Evolutionary conservation across 2,888 invertebrate genomes (phyloP), one percentile per base, ranked within the genome.

Genomic region (Lampropteryx suffumata): DNA sequence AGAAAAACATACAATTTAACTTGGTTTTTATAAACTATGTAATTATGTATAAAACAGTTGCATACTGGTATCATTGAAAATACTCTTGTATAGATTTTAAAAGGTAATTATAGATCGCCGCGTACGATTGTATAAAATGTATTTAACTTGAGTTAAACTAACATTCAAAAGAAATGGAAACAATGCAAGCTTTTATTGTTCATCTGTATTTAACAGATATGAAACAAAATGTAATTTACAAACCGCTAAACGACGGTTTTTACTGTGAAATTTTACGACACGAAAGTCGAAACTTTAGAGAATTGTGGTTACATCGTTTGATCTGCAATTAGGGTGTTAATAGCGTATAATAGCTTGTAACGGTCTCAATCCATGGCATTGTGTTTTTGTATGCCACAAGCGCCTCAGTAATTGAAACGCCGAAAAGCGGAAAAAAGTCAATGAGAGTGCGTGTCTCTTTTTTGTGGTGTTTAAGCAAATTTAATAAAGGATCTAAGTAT

Each of bases 271-370:
- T 81, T 51, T 80, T 75, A 81, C 79, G 76, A 73, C 79, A 81
- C 83, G 83, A 85, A 80, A 83, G 83, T 80, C 64, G 68, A 76
- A 81, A 78, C 36, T 73, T 81, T 77, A 71, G 70, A 85, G 83
- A 85, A 70, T 83, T 88, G 89, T 82, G 89, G 87, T 85, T 79
- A 72, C 75, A 71, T 69, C 79, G 78, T 85, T 88, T 84, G 84
- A 87, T 83, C 76, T 76, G 78, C 87, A 88, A 89, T 89, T 87
- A 83, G 82, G 84, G 84, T 81, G 76, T 84, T 87, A 86, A 77
- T 75, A 71, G 71, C 73, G 48, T 53, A 78, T 85, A 85, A 84
- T 84, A 71, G 79, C 74, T 69, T 59, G 79, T 84, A 85, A 86
- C 85, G 86, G 86, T 82, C 73, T 73, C 79, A 73, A 81, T 84